phyloP scores from a whole-genome alignment of 2,888 invertebrate species.

The Netelia melanura region DNA sequence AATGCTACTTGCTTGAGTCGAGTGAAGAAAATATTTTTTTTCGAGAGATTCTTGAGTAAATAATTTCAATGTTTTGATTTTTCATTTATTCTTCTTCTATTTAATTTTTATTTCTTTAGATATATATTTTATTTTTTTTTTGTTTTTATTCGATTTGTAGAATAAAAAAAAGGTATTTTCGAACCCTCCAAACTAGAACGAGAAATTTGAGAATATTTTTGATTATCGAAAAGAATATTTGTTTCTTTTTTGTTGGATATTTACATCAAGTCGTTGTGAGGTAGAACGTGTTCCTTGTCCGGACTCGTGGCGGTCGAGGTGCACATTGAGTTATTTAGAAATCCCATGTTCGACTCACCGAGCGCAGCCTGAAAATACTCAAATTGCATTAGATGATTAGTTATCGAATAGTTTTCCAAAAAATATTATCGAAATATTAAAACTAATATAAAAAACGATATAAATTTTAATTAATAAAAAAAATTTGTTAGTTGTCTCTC shows the following conservation, averaged over 20 bases:
- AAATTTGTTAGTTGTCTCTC: neutral
- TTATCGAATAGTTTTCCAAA: conserved; percentile 61
- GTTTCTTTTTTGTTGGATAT: conserved; percentile 47
- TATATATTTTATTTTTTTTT: neutral
- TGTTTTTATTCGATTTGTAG: neutral
- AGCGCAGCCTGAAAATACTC: conserved; percentile 86
- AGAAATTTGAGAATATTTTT: neutral
- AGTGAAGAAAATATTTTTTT: too few relatives aligned
- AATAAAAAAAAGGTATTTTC: neutral
- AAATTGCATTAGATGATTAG: conserved; percentile 83
- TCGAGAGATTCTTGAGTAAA: too few relatives aligned
- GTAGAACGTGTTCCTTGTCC: conserved; percentile 83
- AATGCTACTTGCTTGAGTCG: too few relatives aligned
- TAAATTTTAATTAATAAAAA: conserved; percentile 1
- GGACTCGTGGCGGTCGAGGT: conserved; percentile 85
- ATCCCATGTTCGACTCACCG: conserved; percentile 87
- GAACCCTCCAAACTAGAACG: too few relatives aligned
- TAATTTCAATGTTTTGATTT: neutral
- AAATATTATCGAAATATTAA: neutral
- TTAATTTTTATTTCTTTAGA: neutral
- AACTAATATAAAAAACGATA: neutral
- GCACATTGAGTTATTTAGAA: conserved; percentile 85
- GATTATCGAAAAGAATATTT: conserved; percentile 44
- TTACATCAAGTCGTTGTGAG: conserved; percentile 83
- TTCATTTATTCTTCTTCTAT: neutral